phyloP scores from a whole-genome alignment of 1,140 invertebrate genomes.

The Cydia amplana region DNA sequence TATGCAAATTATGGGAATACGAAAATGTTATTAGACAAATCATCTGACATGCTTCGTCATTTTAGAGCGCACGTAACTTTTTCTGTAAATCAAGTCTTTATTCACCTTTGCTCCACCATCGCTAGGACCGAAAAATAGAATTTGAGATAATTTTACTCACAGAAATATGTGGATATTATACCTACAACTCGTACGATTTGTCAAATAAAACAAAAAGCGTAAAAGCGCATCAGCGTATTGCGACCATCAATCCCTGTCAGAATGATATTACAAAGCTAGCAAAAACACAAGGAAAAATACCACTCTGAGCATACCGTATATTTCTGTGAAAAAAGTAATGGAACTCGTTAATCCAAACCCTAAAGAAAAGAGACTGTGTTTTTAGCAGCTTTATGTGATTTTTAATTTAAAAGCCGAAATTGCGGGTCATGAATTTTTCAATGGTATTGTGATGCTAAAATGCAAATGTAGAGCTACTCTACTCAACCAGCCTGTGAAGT shows the following conservation, averaged over 20 bases:
- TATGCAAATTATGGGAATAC: too few species aligned
- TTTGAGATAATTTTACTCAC: too few species aligned
- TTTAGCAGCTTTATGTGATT: constrained; percentile 21
- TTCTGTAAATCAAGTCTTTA: too few species aligned
- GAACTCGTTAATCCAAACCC: constrained; percentile 2
- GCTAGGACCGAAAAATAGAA: too few species aligned
- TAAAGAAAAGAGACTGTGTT: constrained; percentile 17
- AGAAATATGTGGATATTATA: too few species aligned
- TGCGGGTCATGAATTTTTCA: constrained; percentile 15
- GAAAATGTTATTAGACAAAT: too few species aligned
- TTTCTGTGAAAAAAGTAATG: constrained; percentile 18
- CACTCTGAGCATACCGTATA: constrained; percentile 5
- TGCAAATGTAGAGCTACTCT: neutral
- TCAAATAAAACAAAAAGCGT: constrained; percentile 3
- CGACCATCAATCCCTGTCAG: constrained; percentile 17
- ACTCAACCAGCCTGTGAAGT: neutral
- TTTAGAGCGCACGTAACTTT: too few species aligned
- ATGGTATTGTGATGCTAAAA: neutral
- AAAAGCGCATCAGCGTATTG: constrained; percentile 4
- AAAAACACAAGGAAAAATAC: neutral
- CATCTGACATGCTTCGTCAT: too few species aligned
- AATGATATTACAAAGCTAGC: constrained; percentile 12
- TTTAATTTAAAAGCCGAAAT: constrained; percentile 12
- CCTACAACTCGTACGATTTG: neutral
- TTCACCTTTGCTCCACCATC: too few species aligned